Evolutionary conservation across 2,113 vertebrate species (phyloP).

Genomic region (Scatophagus argus): DNA sequence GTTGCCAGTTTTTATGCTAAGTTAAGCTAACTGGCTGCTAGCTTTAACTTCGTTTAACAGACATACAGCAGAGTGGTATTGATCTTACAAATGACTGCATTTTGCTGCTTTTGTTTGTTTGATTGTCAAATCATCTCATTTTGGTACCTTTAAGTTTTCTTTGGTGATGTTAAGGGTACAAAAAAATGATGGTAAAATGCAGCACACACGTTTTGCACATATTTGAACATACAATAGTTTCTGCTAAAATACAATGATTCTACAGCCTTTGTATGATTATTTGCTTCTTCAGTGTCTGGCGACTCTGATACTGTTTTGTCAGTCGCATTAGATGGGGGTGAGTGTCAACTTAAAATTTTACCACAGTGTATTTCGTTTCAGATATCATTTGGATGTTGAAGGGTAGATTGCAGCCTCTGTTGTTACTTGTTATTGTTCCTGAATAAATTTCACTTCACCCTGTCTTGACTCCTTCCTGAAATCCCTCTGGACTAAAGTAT

Average conservation of each 20-base stretch:
- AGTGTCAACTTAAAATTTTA: not conserved
- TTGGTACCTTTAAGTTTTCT: too few species aligned
- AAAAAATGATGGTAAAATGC: too few species aligned
- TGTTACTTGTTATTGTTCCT: not conserved
- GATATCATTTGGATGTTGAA: not conserved
- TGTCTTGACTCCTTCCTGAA: slow-evolving; percentile 28
- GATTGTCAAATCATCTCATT: too few species aligned
- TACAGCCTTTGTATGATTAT: not conserved
- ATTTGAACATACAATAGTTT: too few species aligned
- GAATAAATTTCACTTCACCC: not conserved
- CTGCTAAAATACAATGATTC: not conserved
- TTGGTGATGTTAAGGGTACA: too few species aligned
- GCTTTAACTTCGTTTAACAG: too few species aligned
- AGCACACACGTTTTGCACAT: too few species aligned
- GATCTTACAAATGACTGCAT: too few species aligned
- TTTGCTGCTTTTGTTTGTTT: too few species aligned
- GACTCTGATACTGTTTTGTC: not conserved
- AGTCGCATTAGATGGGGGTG: not conserved
- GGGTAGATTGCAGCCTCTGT: not conserved
- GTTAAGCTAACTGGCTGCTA: too few species aligned
- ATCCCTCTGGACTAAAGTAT: slow-evolving; percentile 24
- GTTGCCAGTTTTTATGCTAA: too few species aligned
- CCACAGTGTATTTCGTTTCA: not conserved
- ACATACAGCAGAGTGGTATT: too few species aligned
- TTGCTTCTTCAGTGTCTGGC: not conserved